These are phyloP conservation scores for Telenomus remus DNA, from an alignment of 1,140 invertebrate genomes.

Conservation along the genomic window DNA sequence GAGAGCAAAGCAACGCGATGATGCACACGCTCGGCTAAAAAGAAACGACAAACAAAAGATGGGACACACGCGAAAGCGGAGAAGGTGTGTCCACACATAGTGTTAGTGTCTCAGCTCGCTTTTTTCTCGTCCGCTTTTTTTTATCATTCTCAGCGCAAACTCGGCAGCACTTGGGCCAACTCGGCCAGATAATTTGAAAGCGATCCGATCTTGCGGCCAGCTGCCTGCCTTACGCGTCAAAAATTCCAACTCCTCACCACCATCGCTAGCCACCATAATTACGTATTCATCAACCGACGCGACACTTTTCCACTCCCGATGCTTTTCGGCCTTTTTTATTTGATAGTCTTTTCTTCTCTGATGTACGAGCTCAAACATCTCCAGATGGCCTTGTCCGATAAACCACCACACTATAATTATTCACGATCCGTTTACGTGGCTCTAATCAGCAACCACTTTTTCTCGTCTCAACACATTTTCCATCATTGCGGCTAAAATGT, in stretches of 20 bases:
- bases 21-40: neutral
- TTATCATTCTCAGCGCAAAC: conserved; percentile 33
- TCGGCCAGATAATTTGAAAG: conserved; percentile 75
- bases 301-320: conserved; percentile 8
- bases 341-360: too few species aligned
- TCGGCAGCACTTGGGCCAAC: conserved; percentile 68
- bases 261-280: conserved; percentile 17
- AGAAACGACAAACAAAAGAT: conserved; percentile 3
- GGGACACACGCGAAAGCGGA: conserved; percentile 35
- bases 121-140: conserved; percentile 22
- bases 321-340: too few species aligned
- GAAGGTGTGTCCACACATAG: conserved; percentile 19
- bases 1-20: conserved; percentile 15
- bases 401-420: too few species aligned
- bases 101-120: conserved; percentile 27
- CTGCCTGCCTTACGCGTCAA: conserved; percentile 75
- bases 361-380: too few species aligned
- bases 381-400: too few species aligned
- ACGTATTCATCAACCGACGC: conserved; percentile 36
- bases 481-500: too few species aligned
- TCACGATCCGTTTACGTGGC: too few species aligned
- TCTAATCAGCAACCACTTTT: too few species aligned
- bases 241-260: conserved; percentile 72
- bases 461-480: too few species aligned
- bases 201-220: conserved; percentile 72